Conservation (phyloP, 2,888 invertebrate species). For the Laspeyria flexula region DNA sequence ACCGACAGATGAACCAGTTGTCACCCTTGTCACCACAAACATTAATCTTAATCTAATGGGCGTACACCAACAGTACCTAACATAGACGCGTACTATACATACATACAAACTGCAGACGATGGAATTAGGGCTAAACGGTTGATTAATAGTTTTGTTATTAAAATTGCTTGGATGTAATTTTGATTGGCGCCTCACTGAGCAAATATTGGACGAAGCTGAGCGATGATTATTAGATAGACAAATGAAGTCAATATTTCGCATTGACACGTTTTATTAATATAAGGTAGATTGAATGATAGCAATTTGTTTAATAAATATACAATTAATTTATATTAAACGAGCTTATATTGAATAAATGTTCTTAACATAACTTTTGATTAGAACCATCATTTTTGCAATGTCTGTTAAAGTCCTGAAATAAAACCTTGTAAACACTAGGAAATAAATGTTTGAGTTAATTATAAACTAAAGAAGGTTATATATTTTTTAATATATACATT, state of each 20-base stretch:
- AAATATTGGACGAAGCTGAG: constrained; percentile 18
- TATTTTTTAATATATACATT: too few species aligned
- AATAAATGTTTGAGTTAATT: too few species aligned
- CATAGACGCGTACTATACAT: constrained; percentile 23
- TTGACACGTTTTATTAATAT: not conserved
- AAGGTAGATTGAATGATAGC: not conserved
- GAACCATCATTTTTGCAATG: too few species aligned
- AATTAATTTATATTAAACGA: too few species aligned
- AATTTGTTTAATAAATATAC: not conserved
- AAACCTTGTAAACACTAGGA: too few species aligned
- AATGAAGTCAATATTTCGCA: not conserved
- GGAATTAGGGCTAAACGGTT: constrained; percentile 31
- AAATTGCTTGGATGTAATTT: constrained; percentile 24
- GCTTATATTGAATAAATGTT: too few species aligned
- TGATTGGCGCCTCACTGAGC: constrained; percentile 34
- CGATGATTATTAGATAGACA: not conserved
- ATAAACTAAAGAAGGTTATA: too few species aligned
- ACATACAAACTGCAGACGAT: constrained; percentile 11
- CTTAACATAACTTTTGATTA: too few species aligned
- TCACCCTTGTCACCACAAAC: constrained; percentile 6
- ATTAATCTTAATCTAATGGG: constrained; percentile 16
- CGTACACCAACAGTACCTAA: constrained; percentile 1
- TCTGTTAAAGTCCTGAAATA: too few species aligned
- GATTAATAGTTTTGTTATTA: constrained; percentile 41
- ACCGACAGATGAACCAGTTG: not conserved